These are phyloP conservation scores for Sarcophilus harrisii DNA, from an alignment of 2,797 vertebrate species.

Conservation along the genomic window DNA sequence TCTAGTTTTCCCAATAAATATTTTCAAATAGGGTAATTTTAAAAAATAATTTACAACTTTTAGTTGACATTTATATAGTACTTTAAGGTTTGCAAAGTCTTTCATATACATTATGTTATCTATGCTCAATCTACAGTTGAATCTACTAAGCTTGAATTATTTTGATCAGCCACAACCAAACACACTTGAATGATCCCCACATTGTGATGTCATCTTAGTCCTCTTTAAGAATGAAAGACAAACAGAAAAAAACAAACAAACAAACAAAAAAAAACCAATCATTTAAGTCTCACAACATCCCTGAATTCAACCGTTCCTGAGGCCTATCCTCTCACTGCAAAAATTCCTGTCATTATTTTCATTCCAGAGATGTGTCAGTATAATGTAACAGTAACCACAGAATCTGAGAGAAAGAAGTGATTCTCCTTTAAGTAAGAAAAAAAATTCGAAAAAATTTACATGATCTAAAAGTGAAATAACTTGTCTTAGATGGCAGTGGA, in stretches of 20 bases:
- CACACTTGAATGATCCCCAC: no score
- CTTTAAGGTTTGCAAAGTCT: not conserved
- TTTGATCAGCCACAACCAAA: not conserved
- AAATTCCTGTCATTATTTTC: not conserved
- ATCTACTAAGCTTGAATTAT: not conserved
- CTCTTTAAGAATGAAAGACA: not conserved
- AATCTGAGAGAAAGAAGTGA: not conserved
- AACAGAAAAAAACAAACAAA: not conserved
- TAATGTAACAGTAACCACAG: not conserved
- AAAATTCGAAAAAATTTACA: not conserved
- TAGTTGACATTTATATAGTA: not conserved
- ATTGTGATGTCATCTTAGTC: not conserved
- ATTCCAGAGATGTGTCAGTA: not conserved
- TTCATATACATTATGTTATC: not conserved
- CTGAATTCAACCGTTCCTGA: not conserved
- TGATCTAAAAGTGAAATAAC: not conserved
- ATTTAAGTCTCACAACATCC: not conserved
- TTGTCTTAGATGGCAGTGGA: not conserved
- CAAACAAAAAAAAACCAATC: not conserved
- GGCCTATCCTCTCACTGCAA: not conserved
- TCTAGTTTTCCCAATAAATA: not conserved
- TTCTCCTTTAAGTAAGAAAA: not conserved
- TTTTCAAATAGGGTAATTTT: not conserved
- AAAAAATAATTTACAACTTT: not conserved
- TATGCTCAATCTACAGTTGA: not conserved